These are phyloP conservation scores for Scaptomyza parva DNA, from an alignment of 2,888 invertebrate genomes.

Conservation along the genomic window DNA sequence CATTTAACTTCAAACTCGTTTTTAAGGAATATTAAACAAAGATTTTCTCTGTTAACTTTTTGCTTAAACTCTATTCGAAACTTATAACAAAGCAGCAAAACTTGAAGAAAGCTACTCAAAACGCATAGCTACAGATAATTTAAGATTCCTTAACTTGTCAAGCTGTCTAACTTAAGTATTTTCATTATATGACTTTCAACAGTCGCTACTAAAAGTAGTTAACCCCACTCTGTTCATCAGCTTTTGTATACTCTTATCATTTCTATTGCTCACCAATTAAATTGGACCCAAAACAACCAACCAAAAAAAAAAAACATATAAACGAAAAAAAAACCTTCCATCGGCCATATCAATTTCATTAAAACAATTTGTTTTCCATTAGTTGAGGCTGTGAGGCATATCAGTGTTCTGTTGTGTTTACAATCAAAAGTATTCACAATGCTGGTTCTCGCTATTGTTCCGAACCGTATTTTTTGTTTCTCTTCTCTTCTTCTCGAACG, in stretches of 20 bases:
- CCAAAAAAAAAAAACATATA: not conserved
- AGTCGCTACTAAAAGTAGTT: conserved; percentile 2
- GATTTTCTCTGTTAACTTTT: not conserved
- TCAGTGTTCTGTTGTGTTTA: conserved; percentile 10
- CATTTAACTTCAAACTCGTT: too few species aligned
- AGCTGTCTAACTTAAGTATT: not conserved
- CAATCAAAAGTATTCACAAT: conserved; percentile 28
- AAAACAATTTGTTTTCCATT: conserved; percentile 73
- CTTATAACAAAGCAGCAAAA: too few species aligned
- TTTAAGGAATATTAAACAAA: too few species aligned
- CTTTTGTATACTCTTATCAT: conserved; percentile 26
- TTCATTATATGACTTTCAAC: not conserved
- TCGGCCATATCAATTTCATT: conserved; percentile 61
- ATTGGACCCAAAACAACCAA: not conserved
- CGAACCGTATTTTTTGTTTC: conserved; percentile 13
- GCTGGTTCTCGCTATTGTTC: conserved; percentile 48
- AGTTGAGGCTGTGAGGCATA: conserved; percentile 46
- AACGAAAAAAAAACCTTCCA: conserved; percentile 15
- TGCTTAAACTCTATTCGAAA: not conserved
- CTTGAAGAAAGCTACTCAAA: too few species aligned
- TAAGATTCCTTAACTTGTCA: not conserved
- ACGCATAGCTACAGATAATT: too few species aligned
- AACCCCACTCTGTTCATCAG: not conserved
- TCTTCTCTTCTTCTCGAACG: conserved; percentile 13
- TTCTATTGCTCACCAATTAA: not conserved